phyloP scores from a whole-genome alignment of 2,113 vertebrate genomes.

The Merops nubicus region DNA sequence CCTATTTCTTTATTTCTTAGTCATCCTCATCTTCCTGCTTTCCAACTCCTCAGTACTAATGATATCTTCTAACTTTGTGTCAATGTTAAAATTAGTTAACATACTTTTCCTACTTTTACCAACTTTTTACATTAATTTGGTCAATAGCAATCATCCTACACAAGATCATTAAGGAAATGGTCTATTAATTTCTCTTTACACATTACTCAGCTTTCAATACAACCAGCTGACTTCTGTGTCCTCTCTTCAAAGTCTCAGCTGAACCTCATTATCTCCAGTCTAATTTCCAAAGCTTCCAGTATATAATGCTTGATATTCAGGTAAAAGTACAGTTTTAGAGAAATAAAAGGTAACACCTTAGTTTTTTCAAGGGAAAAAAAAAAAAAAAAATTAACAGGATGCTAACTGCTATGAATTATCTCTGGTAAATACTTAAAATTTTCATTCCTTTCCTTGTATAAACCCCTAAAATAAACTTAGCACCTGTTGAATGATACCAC shows the following conservation, averaged over 20 bases:
- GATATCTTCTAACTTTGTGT: not conserved
- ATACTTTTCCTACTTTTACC: not conserved
- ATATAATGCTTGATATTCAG: not conserved
- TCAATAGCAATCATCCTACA: conserved; percentile 6
- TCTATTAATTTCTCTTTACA: conserved; percentile 3
- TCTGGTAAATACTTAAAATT: not conserved
- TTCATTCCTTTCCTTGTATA: not conserved
- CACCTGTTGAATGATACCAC: not conserved
- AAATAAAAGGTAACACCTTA: not conserved
- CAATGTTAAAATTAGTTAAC: not conserved
- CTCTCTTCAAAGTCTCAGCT: not conserved
- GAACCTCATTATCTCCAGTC: not conserved
- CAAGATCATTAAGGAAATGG: conserved; percentile 15
- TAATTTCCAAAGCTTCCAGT: not conserved
- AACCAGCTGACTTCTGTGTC: not conserved
- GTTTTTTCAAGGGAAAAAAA: not conserved
- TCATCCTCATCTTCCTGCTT: not conserved
- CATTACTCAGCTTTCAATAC: not conserved
- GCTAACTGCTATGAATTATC: not conserved
- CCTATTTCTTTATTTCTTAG: not conserved
- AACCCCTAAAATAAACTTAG: not conserved
- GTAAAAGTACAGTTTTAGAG: not conserved
- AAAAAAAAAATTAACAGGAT: not conserved
- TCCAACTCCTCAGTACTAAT: not conserved
- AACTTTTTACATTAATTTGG: conserved; percentile 12